Base-by-base conservation (phyloP, 2,797 vertebrate species). In the Scyliorhinus canicula region DNA sequence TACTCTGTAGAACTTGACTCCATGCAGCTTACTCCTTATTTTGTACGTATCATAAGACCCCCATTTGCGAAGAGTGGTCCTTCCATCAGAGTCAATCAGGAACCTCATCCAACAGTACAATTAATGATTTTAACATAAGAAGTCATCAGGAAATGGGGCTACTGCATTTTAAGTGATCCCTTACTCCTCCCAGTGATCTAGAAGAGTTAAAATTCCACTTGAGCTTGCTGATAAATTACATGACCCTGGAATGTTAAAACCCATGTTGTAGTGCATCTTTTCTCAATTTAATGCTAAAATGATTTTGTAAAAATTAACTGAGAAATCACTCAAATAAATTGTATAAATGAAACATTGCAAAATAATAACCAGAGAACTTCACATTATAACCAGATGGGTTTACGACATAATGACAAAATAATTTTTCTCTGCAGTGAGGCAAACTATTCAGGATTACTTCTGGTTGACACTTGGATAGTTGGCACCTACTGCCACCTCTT, bases 291-390 rank as follows among this genome's bases (percentile, higher is more conserved):
- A 31, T 60, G 52, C 55, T 85, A 52, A 19, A 57, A 57, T 57
- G 85, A 88, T 12, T 55, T 88, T 88, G 52, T 60, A 88, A 35
- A 88, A 88, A 57, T 88, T 88, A 88, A 60, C 4, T n/a, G 84
- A 86, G 50, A 86, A 86, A 86, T 11, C 12, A 35, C 52, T 57
- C 85, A 55, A 57, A 52, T 21, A 19, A 74, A 79, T 79, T 79
- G 40, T 79, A 44, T 44, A 79, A 44, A 16, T 57, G 85, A 57
- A 88, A 86, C 28, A 52, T 86, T 86, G 26, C 26, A 86, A 86
- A 86, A 31, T 86, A 86, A 52, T 40, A 52, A 44, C 2, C 82
- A 26, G 47, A 52, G 50, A 86, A 86, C 26, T 86, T 52, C 26
- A 86, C 28, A 60, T 60, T 88, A 19, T 31, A 88, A 88, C 52